Evolutionary conservation across 2,797 vertebrate species (phyloP), one percentile per base, ranked within the genome.

Genomic region (Acipenser transmontanus): DNA sequence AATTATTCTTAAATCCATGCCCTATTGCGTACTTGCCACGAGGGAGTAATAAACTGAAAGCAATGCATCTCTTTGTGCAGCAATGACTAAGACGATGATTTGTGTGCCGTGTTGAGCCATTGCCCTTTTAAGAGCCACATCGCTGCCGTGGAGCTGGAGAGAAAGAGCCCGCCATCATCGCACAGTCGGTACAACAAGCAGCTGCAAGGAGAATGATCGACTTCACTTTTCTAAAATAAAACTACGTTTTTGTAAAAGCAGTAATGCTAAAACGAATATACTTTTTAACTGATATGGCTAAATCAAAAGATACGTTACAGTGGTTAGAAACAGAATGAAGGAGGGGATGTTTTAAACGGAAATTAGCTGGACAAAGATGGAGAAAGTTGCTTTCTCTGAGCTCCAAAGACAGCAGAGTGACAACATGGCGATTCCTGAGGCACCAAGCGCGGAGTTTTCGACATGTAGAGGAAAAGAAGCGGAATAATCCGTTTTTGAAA

Each of bases 321-420:
- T n/a, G 11, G 64, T 64, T 64, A 66, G 54, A 49, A 20, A 68
- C 81, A 76, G 80, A 84, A 80, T 80, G 80, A 77, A 77, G 79
- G 81, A 82, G 82, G 82, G 82, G 74, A 82, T 67, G 76, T 75
- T 78, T 70, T 77, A 78, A 85, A 80, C 84, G 89, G 87, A 89
- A 86, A 89, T 85, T 78, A 86, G 86, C 81, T 78, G 88, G 85
- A 87, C 87, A 89, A 91, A 91, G 88, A 91, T 91, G 88, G 88
- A 89, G 88, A 87, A 84, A 64, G 85, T 87, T 85, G 79, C 83
- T 84, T 83, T 81, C 85, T 86, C 82, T 82, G 80, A 75, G 83
- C 86, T 87, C 82, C 87, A 88, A 83, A 88, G 86, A 88, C 84
- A 82, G 87, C 85, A 86, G 85, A 84, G 85, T 85, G 87, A 89